Evolutionary conservation across 2,797 vertebrate species (phyloP), one percentile per base, ranked within the genome.

Genomic region (Vespertilio murinus): DNA sequence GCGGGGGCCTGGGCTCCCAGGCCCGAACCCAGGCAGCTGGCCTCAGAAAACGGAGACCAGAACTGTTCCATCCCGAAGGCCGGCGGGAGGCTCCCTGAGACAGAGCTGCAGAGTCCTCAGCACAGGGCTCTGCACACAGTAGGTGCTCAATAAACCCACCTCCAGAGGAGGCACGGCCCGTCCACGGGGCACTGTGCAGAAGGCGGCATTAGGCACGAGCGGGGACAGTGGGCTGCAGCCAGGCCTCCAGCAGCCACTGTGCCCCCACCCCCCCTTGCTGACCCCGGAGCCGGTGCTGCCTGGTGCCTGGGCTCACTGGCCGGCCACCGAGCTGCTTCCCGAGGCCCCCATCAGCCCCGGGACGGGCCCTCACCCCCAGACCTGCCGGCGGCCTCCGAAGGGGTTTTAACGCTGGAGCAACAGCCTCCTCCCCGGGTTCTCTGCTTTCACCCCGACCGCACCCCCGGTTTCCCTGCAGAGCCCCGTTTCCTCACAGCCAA

Each of bases 151-250:
- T 54, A 54, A 71, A 71, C 1, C 8, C 5, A 6, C 30, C 35
- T 80, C 70, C 35, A 18, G 75, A 61, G 81, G 35, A 54, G 23
- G 59, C 10, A 33, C 49, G 42, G 42, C 2, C 17, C 20, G 22
- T 45, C 61, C 20, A 1, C 9, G 69, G 14, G 73, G 30, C 30
- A 7, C 45, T 4, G 23, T 7, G 23, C 61, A 35, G 35, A 54
- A 71, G 17, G 8, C 5, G 64, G 64, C 54, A 2, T 23, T 20
- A 25, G 79, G 47, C 12, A 11, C 28, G 35, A 16, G 78, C 71
- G 8, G 0, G 0, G 25, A 22, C 8, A 45, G 9, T 5, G 38
- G 59, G 49, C 49, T 61, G 52, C 40, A 5, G 59, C 56, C 30
- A 18, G 77, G 42, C 69, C 38, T 73, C 61, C 35, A 16, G 52